These are phyloP conservation scores for Digitonthophagus gazella DNA, from an alignment of 2,888 invertebrate species.

Conservation along the genomic window DNA sequence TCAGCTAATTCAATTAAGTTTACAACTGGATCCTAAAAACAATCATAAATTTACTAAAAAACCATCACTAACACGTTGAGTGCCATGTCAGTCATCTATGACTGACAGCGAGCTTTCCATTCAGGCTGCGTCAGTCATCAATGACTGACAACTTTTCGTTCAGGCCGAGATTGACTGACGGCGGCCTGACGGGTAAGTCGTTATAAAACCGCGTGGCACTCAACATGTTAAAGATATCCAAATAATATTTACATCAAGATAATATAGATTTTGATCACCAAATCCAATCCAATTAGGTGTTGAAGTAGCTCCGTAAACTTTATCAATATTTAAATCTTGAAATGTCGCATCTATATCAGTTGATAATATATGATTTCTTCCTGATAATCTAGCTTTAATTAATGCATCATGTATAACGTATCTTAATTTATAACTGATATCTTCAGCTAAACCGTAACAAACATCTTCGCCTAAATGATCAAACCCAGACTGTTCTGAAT, in stretches of 20 bases:
- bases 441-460: conserved; percentile 44
- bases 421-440: conserved; percentile 48
- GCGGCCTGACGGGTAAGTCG: no score
- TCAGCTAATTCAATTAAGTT: conserved; percentile 42
- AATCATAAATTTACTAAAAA: no score
- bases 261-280: conserved; percentile 42
- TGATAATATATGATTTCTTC: conserved; percentile 43
- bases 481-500: conserved; percentile 44
- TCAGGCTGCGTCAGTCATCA: no score
- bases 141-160: no score
- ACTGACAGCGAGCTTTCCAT: no score
- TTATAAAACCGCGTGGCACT: no score
- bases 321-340: conserved; percentile 43
- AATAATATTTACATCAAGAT: conserved; percentile 43
- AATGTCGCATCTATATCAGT: conserved; percentile 46
- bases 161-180: no score
- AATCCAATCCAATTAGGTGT: conserved; percentile 45
- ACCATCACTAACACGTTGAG: no score
- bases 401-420: conserved; percentile 47
- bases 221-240: no score
- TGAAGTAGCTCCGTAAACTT: conserved; percentile 45
- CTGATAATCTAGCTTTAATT: conserved; percentile 43
- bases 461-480: conserved; percentile 45
- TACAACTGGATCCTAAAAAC: conserved; percentile 33
- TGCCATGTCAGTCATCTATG: no score